Conservation (phyloP, 1,140 invertebrate genomes). For the Rhynchophorus ferrugineus region DNA sequence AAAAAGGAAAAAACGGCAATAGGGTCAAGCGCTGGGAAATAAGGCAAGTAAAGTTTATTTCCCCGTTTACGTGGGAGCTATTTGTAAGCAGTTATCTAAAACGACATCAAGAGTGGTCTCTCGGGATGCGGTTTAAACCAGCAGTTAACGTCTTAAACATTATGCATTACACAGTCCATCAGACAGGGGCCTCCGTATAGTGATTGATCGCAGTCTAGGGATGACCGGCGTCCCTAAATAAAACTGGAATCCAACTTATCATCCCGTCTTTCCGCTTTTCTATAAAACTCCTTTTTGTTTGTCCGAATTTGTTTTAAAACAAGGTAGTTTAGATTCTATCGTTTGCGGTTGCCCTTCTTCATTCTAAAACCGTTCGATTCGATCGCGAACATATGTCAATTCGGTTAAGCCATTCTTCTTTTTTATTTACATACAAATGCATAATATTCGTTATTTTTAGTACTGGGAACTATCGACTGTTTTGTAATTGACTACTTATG, state of each 20-base stretch:
- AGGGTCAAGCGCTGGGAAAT: conserved; percentile 20
- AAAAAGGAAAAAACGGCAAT: conserved; percentile 19
- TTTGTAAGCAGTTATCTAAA: conserved; percentile 31
- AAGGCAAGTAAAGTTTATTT: conserved; percentile 22
- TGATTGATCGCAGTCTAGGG: conserved; percentile 38
- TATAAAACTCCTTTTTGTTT: conserved; percentile 28
- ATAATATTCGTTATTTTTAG: no score
- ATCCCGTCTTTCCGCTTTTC: conserved; percentile 32
- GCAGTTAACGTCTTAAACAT: conserved; percentile 42
- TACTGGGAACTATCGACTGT: no score
- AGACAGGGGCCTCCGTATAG: conserved; percentile 32
- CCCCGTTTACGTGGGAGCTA: conserved; percentile 21
- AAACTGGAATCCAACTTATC: conserved; percentile 35
- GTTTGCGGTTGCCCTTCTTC: no score
- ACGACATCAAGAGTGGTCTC: conserved; percentile 34
- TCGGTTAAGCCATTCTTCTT: no score
- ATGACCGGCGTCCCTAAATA: conserved; percentile 32
- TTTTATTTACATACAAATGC: no score
- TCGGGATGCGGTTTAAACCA: conserved; percentile 38
- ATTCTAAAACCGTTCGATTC: no score
- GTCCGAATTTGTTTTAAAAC: no score
- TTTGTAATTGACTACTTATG: no score
- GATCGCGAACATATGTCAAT: no score
- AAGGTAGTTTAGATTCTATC: no score
- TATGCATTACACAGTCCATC: conserved; percentile 40